Conservation (phyloP, 2,113 vertebrate genomes). For the Pionites leucogaster region DNA sequence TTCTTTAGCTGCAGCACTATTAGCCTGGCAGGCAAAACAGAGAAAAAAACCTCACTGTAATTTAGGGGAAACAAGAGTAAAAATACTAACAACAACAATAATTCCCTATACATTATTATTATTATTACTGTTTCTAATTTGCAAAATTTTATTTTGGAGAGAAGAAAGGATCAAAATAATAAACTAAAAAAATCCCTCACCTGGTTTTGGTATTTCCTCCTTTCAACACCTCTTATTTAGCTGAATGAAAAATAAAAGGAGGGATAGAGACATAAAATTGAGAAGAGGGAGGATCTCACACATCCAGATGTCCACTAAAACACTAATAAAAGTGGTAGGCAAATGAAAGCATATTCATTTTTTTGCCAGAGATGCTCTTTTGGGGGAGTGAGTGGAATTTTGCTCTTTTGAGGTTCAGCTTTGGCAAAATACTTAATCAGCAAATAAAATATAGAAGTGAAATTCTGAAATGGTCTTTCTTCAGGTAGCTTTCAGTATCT, state of each 20-base stretch:
- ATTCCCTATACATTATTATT: background rate
- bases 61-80: background rate
- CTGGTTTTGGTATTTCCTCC: background rate
- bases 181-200: background rate
- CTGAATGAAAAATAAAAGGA: background rate
- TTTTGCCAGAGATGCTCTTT: background rate
- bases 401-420: background rate
- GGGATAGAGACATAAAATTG: background rate
- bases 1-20: background rate
- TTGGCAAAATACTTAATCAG: background rate
- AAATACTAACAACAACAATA: background rate
- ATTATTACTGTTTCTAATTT: background rate
- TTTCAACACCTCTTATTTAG: background rate
- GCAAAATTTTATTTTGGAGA: background rate
- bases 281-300: background rate
- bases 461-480: background rate
- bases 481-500: background rate
- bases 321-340: background rate
- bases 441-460: background rate
- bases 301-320: constrained; percentile 23
- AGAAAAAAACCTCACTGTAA: background rate
- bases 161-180: background rate
- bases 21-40: background rate
- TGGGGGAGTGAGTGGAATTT: background rate
- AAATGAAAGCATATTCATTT: background rate